Evolutionary conservation across 1,140 invertebrate species (phyloP).

Genomic region (Araneus ventricosus): DNA sequence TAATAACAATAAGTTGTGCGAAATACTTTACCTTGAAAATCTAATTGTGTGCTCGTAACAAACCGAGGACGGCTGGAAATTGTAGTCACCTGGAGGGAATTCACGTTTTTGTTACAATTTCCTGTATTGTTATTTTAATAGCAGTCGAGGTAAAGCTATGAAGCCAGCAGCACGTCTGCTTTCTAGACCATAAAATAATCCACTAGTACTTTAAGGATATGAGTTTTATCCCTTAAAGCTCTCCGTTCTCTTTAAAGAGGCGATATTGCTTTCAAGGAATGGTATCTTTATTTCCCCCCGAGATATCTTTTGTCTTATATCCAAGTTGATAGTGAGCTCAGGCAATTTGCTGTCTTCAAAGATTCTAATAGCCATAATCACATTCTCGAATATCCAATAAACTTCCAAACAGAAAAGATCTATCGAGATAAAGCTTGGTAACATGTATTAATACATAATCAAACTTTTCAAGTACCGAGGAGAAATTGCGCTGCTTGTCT

Average conservation of each 20-base stretch:
- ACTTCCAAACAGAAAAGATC: too few species aligned
- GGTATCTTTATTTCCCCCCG: neutral
- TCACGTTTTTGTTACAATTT: neutral
- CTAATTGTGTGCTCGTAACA: too few species aligned
- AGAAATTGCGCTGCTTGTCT: too few species aligned
- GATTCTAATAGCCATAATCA: neutral
- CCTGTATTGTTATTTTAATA: neutral
- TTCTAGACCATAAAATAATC: slow-evolving; percentile 15
- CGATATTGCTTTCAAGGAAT: neutral
- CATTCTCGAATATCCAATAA: neutral
- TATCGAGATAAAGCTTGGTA: too few species aligned
- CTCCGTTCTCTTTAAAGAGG: neutral
- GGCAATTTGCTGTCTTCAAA: neutral
- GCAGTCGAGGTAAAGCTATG: neutral
- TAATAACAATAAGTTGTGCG: too few species aligned
- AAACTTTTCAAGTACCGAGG: too few species aligned
- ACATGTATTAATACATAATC: too few species aligned
- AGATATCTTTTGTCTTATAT: neutral
- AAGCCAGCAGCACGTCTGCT: neutral
- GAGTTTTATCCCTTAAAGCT: neutral
- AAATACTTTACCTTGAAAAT: too few species aligned
- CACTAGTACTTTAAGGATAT: neutral
- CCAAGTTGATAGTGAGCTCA: neutral
- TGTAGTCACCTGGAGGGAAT: too few species aligned
- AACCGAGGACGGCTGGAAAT: too few species aligned